Percentiles rank a stretch among this genome's conserved stretches.
These are phyloP conservation scores for Byasa hedistus DNA, from an alignment of 2,888 invertebrate species.

Conservation along the genomic window DNA sequence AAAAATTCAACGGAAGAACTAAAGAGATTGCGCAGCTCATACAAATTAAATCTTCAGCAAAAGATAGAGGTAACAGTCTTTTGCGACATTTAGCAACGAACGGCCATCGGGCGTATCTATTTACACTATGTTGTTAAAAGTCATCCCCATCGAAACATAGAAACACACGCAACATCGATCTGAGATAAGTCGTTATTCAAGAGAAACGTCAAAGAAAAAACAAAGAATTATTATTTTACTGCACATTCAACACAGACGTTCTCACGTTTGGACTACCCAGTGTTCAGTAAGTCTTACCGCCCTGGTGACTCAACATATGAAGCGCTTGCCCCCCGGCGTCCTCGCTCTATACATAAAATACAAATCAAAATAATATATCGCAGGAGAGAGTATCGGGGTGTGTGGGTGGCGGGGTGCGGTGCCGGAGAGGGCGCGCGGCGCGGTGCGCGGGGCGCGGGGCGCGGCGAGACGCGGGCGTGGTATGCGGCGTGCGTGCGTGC, in stretches of 20 bases:
- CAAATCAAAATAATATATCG: constrained; percentile 80
- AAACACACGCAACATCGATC: constrained; percentile 80
- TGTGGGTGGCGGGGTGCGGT: constrained; percentile 62
- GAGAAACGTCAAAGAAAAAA: constrained; percentile 80
- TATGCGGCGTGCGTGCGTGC: constrained; percentile 40
- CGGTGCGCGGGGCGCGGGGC: constrained; percentile 53
- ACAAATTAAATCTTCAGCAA: constrained; percentile 79
- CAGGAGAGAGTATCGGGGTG: constrained; percentile 76
- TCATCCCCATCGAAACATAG: constrained; percentile 80
- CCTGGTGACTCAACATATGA: constrained; percentile 94
- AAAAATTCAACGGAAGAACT: constrained; percentile 45
- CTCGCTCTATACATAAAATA: constrained; percentile 90
- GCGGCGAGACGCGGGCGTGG: constrained; percentile 42
- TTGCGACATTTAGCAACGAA: constrained; percentile 80
- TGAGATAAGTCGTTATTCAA: constrained; percentile 78
- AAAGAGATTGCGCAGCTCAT: constrained; percentile 80
- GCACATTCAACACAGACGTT: constrained; percentile 81
- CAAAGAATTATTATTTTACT: constrained; percentile 74
- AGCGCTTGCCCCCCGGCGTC: constrained; percentile 94
- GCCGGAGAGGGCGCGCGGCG: constrained; percentile 45
- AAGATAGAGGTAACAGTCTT: constrained; percentile 77
- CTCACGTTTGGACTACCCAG: constrained; percentile 78
- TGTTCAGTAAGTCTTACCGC: constrained; percentile 89
- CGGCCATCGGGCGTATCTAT: constrained; percentile 79
- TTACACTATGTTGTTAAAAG: constrained; percentile 73